Evolutionary conservation across 2,797 vertebrate species (phyloP).

Genomic region (Threskiornis aethiopicus): DNA sequence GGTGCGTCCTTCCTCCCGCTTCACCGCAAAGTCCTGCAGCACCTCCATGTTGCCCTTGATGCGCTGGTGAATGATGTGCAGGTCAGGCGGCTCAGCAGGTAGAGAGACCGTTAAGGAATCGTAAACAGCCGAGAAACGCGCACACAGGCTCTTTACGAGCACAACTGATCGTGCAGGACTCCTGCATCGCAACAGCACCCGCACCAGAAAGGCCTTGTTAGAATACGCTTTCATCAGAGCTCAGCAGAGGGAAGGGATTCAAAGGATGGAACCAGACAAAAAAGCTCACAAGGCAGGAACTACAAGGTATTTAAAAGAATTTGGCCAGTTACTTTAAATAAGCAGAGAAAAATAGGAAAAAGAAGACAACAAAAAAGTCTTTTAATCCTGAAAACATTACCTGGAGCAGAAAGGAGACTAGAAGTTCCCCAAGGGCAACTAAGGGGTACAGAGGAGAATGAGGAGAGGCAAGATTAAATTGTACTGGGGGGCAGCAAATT

Average conservation of each 20-base stretch:
- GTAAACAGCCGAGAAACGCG: accelerated
- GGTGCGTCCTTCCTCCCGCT: slow-evolving; percentile 86
- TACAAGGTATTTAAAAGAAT: neutral
- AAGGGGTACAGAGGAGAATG: neutral
- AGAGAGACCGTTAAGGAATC: slow-evolving; percentile 65
- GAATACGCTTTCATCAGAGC: neutral
- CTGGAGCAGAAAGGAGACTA: neutral
- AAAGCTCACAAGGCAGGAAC: neutral
- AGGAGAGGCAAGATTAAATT: neutral
- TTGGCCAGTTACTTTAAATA: neutral
- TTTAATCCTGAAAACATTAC: neutral
- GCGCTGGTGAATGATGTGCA: slow-evolving; percentile 88
- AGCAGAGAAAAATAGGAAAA: neutral
- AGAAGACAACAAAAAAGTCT: neutral
- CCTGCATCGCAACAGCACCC: accelerated
- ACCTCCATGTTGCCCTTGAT: slow-evolving; percentile 94
- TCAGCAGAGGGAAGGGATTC: neutral
- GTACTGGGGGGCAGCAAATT: neutral
- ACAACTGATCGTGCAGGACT: accelerated
- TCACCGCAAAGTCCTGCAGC: slow-evolving; percentile 85
- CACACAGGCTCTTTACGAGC: neutral
- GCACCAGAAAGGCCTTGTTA: neutral
- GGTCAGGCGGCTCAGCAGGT: slow-evolving; percentile 83
- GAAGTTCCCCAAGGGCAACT: neutral
- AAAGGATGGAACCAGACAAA: accelerated